These are phyloP conservation scores for Coranthus polyacanthus DNA, from an alignment of 2,797 vertebrate genomes.

Conservation along the genomic window DNA sequence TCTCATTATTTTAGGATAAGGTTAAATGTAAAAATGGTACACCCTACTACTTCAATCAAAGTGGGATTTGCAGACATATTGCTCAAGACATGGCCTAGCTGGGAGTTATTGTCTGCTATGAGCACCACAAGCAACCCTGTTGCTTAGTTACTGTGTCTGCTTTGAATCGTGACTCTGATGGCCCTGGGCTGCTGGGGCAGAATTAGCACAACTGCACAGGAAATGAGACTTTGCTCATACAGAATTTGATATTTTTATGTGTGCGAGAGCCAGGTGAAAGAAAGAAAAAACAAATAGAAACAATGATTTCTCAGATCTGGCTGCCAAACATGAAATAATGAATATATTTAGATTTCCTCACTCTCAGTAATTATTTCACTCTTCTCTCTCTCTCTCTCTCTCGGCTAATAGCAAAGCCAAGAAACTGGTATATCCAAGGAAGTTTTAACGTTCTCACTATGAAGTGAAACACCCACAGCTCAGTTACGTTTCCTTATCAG, in stretches of 20 bases:
- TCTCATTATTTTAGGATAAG: conserved; percentile 33
- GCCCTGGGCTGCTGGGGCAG: conserved; percentile 50
- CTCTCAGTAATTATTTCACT: background rate
- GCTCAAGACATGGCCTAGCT: conserved; percentile 50
- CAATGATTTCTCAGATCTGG: background rate
- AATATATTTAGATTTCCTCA: conserved; percentile 18
- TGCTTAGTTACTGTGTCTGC: conserved; percentile 76
- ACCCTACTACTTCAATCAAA: conserved; percentile 69
- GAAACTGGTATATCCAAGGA: background rate
- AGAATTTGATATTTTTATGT: conserved; percentile 32
- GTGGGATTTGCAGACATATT: conserved; percentile 57
- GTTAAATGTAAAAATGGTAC: conserved; percentile 55
- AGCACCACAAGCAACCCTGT: conserved; percentile 51
- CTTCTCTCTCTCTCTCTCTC: background rate
- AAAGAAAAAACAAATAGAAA: conserved; percentile 2
- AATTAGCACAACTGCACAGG: conserved; percentile 45
- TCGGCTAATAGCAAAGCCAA: background rate
- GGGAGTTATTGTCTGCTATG: conserved; percentile 54
- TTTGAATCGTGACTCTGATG: conserved; percentile 60
- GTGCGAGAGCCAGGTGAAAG: conserved; percentile 1
- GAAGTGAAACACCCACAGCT: background rate
- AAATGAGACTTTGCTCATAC: conserved; percentile 37
- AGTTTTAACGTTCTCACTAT: background rate
- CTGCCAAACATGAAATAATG: background rate
- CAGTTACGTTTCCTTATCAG: background rate